Evolutionary conservation across 30 jellyfish, hydroid and myxozoan genomes (phyloP), one percentile per base, ranked within the genome.

Genomic region (Hydra vulgaris): DNA sequence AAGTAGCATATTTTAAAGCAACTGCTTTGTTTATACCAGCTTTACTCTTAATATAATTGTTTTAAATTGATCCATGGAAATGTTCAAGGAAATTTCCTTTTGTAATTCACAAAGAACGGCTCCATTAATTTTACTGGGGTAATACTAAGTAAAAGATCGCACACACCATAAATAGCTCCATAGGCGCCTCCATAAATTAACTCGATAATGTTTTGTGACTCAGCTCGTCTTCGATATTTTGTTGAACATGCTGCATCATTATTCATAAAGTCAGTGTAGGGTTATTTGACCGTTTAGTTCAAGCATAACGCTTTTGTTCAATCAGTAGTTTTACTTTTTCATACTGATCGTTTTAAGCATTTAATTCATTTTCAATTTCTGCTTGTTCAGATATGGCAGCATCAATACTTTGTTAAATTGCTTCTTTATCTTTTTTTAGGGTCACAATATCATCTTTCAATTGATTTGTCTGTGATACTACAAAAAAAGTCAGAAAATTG

Each of bases 201-300:
- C 79, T 26, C 84, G 22, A 76, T n/a, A 18, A 76, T n/a, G 8
- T 18, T 53, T 4, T 25, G 53, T 53, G 84, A 20, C 79, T 76
- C 79, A 17, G 24, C 79, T 25, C 84, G 5, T n/a, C 84, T 26
- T 25, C 84, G 5, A 53, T 76, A 76, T 20, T 77, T 19, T 17
- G 79, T 25, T 25, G 84, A 76, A 20, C 8, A n/a, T n/a, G n/a
- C n/a, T n/a, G n/a, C n/a, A 77, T 76, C 84, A 26, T 76, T 76
- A 25, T 7, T 76, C 84, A 76, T 76, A 18, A 17, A 4, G 40
- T 25, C 55, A 17, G 78, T 7, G 84, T 76, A 7, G 84, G 40
- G 7, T n/a, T 40, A 7, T 53, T 53, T 21, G 22, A 21, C 21
- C 25, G 77, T 25, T 52, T 76, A 5, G 53, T 76, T 20, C 84